phyloP scores from a whole-genome alignment of 2,888 invertebrate species.

The Reticulitermes lucifugus region DNA sequence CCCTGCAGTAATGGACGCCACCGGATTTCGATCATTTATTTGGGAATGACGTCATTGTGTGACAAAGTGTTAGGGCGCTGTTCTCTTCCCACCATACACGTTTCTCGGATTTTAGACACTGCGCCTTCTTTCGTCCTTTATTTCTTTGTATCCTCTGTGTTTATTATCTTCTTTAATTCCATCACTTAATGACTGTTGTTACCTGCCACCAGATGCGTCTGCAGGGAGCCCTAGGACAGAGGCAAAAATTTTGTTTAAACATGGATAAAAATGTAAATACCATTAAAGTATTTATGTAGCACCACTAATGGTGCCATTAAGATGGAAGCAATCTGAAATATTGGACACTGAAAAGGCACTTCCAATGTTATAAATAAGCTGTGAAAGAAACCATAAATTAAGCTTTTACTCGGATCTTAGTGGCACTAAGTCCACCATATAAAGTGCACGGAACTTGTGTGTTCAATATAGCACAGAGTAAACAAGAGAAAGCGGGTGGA shows the following conservation, averaged over 20 bases:
- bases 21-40: background rate
- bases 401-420: too few relatives aligned
- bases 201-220: background rate
- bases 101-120: too few relatives aligned
- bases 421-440: background rate
- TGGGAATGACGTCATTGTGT: background rate
- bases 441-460: background rate
- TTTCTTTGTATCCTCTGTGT: background rate
- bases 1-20: background rate
- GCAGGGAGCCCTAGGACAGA: background rate
- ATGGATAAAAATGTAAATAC: background rate
- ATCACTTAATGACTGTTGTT: background rate
- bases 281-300: background rate
- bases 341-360: background rate
- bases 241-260: background rate
- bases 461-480: too few relatives aligned
- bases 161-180: background rate
- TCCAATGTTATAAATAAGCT: background rate
- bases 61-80: background rate
- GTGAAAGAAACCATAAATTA: background rate
- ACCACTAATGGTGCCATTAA: conserved; percentile 3
- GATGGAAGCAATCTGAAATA: background rate
- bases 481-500: too few relatives aligned
- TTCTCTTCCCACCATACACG: too few relatives aligned
- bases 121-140: background rate